Conservation (phyloP, 2,113 vertebrate genomes). For the Nestor notabilis region DNA sequence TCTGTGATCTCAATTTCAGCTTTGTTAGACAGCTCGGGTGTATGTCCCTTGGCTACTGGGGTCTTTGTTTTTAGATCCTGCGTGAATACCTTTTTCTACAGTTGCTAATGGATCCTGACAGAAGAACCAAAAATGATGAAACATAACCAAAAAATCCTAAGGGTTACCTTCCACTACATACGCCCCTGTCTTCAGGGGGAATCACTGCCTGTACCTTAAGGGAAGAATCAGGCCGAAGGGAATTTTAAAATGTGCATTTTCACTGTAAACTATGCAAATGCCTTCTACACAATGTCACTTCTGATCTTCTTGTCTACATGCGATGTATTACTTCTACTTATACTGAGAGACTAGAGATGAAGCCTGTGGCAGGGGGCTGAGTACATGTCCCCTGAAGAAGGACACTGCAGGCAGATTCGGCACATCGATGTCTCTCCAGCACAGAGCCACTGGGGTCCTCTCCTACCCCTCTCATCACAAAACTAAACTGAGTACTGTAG, state of each 20-base stretch:
- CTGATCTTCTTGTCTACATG: conserved; percentile 33
- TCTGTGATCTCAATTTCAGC: conserved; percentile 51
- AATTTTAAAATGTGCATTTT: conserved; percentile 59
- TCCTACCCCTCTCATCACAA: not conserved
- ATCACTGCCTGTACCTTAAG: conserved; percentile 33
- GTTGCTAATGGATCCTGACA: conserved; percentile 53
- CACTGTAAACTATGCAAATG: conserved; percentile 54
- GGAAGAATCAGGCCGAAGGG: conserved; percentile 52
- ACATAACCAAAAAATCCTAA: conserved; percentile 57
- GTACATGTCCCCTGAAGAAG: not conserved
- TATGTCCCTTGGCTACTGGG: conserved; percentile 14
- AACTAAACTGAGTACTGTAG: not conserved
- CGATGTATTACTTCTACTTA: not conserved
- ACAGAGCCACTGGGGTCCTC: not conserved
- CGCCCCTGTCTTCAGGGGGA: conserved; percentile 21
- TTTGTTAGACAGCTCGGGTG: conserved; percentile 29
- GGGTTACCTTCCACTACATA: conserved; percentile 44
- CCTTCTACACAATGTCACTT: conserved; percentile 36
- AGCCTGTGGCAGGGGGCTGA: not conserved
- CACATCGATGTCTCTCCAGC: not conserved
- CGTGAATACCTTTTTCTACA: conserved; percentile 22
- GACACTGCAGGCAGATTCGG: not conserved
- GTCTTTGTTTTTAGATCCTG: conserved; percentile 58
- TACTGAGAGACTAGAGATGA: not conserved
- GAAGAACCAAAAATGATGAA: conserved; percentile 59